Base-by-base conservation (phyloP, 2,113 vertebrate species). In the Cottus gobio region DNA sequence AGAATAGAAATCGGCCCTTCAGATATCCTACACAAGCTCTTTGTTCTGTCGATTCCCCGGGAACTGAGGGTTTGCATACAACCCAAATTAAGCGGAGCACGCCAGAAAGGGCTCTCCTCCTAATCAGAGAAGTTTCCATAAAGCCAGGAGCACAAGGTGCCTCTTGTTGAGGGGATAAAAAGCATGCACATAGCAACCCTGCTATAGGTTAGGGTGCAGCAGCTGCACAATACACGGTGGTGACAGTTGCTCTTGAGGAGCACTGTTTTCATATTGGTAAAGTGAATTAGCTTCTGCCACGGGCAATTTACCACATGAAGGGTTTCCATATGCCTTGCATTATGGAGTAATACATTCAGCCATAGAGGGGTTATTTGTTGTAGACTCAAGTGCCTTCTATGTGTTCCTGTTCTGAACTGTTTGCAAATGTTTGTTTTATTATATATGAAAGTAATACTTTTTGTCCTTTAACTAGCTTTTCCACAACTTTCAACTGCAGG, bases 111-210 rank as follows among this genome's bases (percentile, higher is more conserved):
- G 77, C 79, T 86, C 79, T 73, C 82, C 54, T 83, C 54, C 86
- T 84, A 88, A 93, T 86, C 86, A 91, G 83, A 84, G 83, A 85
- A 63, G 80, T 89, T 93, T 94, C 91, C 85, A 89, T 84, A 44
- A 81, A 81, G 70, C 77, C 79, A 77, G 15, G 46, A 89, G 77
- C 75, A 94, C 85, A 94, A 93, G 87, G 80, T 90, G 57, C 79
- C 87, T 85, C 90, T 93, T 93, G 89, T 92, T 90, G 79, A 83
- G 76, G 57, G 58, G 63, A 83, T 87, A 62, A 84, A 84, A 88
- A 87, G 60, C 76, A 70, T 81, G 82, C 36, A 65, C 7, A 30
- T 67, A 4, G 11, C 48, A 80, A 82, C 75, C 78, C 83, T 76
- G 68, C 81, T 82, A 69, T 78, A 88, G 65, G 63, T 83, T 80